Evolutionary conservation across 2,113 vertebrate genomes (phyloP).

Genomic region (Sciurus niger): DNA sequence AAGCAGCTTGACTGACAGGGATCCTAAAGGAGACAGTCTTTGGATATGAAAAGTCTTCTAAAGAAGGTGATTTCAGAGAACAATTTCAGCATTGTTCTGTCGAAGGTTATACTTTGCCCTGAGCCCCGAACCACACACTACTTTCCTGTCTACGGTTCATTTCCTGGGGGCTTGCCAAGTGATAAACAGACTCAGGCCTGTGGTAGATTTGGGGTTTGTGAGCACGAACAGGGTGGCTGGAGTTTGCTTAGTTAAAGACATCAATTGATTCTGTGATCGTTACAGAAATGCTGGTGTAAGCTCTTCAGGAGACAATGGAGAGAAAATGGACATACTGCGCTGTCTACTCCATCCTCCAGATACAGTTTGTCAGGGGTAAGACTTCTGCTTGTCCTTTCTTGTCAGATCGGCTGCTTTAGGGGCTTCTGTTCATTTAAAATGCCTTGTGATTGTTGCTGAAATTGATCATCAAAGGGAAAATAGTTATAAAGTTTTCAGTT

Average conservation of each 20-base stretch:
- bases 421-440: slow-evolving; percentile 48
- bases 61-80: slow-evolving; percentile 70
- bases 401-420: not conserved
- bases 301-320: slow-evolving; percentile 75
- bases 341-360: slow-evolving; percentile 72
- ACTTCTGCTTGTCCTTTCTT: not conserved
- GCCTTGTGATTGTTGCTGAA: not conserved
- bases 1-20: slow-evolving; percentile 67
- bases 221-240: not conserved
- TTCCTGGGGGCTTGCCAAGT: slow-evolving; percentile 77
- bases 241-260: slow-evolving; percentile 65
- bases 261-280: slow-evolving; percentile 3
- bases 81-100: slow-evolving; percentile 48
- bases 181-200: not conserved
- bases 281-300: not conserved
- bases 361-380: slow-evolving; percentile 82
- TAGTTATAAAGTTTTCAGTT: not conserved
- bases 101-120: slow-evolving; percentile 66
- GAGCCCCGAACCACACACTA: slow-evolving; percentile 68
- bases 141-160: slow-evolving; percentile 71
- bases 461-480: slow-evolving; percentile 30
- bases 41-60: slow-evolving; percentile 50
- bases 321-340: slow-evolving; percentile 67
- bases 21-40: slow-evolving; percentile 54
- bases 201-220: slow-evolving; percentile 57